These are phyloP conservation scores for Barbus barbus DNA, from an alignment of 2,113 vertebrate genomes.

Conservation along the genomic window DNA sequence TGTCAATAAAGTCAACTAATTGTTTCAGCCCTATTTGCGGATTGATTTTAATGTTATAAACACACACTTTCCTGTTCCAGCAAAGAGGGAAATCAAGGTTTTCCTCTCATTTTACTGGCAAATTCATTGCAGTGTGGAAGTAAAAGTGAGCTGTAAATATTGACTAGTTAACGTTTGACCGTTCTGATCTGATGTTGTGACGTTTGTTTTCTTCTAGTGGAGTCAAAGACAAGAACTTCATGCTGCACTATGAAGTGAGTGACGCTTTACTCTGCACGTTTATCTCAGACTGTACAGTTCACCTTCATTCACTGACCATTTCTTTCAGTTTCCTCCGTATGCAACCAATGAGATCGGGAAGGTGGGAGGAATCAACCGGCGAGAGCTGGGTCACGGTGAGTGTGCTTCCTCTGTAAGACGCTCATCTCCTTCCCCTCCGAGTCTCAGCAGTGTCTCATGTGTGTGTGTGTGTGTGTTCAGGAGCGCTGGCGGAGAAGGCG, in stretches of 20 bases:
- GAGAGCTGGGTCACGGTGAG: slow-evolving; percentile 95
- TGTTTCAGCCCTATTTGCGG: too few species aligned
- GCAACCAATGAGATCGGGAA: slow-evolving; percentile 96
- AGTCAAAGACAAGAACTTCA: slow-evolving; percentile 97
- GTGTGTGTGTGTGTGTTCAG: slow-evolving; percentile 73
- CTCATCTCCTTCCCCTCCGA: not conserved
- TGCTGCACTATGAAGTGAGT: slow-evolving; percentile 98
- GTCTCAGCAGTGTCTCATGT: too few species aligned
- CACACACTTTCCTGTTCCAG: too few species aligned
- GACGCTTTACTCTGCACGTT: not conserved
- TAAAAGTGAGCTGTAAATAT: too few species aligned
- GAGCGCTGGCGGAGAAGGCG: slow-evolving; percentile 92
- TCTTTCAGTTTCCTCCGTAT: slow-evolving; percentile 92
- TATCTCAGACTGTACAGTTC: not conserved
- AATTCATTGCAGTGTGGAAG: too few species aligned
- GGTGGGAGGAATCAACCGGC: slow-evolving; percentile 84
- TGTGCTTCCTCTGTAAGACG: too few species aligned
- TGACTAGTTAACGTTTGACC: not conserved
- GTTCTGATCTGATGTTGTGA: too few species aligned
- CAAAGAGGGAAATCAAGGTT: too few species aligned
- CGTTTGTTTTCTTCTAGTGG: slow-evolving; percentile 77
- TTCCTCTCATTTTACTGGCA: too few species aligned
- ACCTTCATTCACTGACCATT: not conserved
- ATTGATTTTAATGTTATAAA: too few species aligned
- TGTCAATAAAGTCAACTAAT: too few species aligned